Evolutionary conservation across 2,797 vertebrate genomes (phyloP).

Genomic region (Hylomyscus alleni): DNA sequence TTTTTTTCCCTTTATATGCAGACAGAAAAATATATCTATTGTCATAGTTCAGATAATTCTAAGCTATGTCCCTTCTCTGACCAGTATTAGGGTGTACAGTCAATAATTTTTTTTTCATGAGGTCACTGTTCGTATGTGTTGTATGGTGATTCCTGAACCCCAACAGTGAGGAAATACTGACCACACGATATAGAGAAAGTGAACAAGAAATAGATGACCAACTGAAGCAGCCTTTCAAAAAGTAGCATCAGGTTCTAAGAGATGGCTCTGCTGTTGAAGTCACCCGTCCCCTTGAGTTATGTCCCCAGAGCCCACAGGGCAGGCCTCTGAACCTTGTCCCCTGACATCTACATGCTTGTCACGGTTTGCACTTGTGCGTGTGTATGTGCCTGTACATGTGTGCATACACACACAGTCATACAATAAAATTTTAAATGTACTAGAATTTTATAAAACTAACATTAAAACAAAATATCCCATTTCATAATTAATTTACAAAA

Average conservation of each 20-base stretch:
- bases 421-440: not conserved
- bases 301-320: not conserved
- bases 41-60: not conserved
- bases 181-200: slow-evolving; percentile 7
- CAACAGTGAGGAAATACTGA: not conserved
- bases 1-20: not conserved
- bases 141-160: not conserved
- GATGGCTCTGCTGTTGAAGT: not conserved
- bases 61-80: not conserved
- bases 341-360: not conserved
- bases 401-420: not conserved
- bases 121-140: not conserved
- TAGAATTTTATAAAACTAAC: not conserved
- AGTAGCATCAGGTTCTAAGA: not conserved
- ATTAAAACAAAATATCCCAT: slow-evolving; percentile 16
- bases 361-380: not conserved
- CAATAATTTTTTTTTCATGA: not conserved
- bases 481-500: slow-evolving; percentile 2
- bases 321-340: not conserved
- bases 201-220: not conserved
- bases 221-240: not conserved
- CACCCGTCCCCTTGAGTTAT: not conserved
- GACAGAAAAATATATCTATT: not conserved
- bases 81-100: not conserved
- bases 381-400: not conserved